Conservation (phyloP, 2,888 invertebrate genomes). For the Eudemis profundana region DNA sequence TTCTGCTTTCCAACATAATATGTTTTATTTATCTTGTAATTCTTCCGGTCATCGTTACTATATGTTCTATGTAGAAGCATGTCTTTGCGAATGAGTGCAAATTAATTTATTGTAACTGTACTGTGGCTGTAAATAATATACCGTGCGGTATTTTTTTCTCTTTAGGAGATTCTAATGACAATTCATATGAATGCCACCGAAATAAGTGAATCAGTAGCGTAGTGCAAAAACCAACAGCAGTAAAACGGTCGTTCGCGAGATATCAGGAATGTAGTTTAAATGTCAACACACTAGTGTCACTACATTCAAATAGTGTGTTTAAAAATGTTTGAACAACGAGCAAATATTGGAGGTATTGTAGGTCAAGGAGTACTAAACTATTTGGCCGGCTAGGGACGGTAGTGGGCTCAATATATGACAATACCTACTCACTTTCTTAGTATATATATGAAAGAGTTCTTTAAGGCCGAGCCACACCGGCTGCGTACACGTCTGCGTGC, state of each 20-base stretch:
- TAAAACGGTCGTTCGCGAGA: background rate
- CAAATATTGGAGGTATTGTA: constrained; percentile 38
- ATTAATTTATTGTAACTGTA: too few relatives aligned
- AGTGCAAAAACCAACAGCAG: too few relatives aligned
- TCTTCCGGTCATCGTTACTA: constrained; percentile 32
- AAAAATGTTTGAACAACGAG: constrained; percentile 35
- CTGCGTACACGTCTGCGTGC: too few relatives aligned
- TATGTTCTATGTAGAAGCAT: background rate
- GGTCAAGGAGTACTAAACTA: constrained; percentile 36
- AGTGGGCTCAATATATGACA: constrained; percentile 5
- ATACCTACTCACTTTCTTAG: background rate
- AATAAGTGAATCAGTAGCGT: too few relatives aligned
- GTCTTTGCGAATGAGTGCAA: constrained; percentile 5
- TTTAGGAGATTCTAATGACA: too few relatives aligned
- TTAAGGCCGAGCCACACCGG: too few relatives aligned
- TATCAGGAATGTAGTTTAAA: constrained; percentile 19
- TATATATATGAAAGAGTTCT: too few relatives aligned
- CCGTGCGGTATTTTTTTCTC: too few relatives aligned
- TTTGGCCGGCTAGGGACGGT: constrained; percentile 16
- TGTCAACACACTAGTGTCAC: constrained; percentile 35
- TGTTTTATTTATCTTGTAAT: constrained; percentile 19
- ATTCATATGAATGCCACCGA: background rate
- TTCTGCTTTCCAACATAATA: constrained; percentile 48
- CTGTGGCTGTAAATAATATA: too few relatives aligned
- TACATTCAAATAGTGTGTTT: constrained; percentile 30